phyloP scores from a whole-genome alignment of 2,888 invertebrate species.

The Dioctria rufipes region DNA sequence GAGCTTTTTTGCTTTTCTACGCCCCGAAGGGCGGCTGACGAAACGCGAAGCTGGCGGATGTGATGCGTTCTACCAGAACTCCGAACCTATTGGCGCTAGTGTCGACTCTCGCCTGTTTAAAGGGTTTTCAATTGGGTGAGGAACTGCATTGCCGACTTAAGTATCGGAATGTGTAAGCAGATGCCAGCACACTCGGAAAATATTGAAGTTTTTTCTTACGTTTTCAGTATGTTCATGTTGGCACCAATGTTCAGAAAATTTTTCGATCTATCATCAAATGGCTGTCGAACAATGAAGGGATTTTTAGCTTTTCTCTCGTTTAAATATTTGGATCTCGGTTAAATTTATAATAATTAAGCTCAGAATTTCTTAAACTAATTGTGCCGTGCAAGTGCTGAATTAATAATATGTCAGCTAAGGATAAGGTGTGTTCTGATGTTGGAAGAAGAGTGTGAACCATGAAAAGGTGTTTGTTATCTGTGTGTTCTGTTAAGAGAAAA shows the following conservation, averaged over 20 bases:
- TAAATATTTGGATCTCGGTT: slow-evolving; percentile 13
- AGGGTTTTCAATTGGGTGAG: no score
- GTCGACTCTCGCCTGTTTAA: background rate
- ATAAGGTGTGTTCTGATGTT: background rate
- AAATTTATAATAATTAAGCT: background rate
- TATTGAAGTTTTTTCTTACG: background rate
- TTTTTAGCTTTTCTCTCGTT: slow-evolving; percentile 22
- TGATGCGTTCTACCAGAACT: no score
- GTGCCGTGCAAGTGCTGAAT: background rate
- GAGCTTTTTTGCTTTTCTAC: background rate
- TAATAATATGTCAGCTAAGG: background rate
- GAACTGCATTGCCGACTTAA: slow-evolving; percentile 24
- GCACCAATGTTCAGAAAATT: background rate
- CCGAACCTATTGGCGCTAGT: no score
- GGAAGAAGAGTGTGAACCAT: background rate
- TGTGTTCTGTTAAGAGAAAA: slow-evolving; percentile 2
- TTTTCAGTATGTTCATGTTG: background rate
- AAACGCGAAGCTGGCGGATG: no score
- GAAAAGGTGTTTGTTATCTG: slow-evolving; percentile 25
- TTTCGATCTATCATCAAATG: slow-evolving; percentile 30
- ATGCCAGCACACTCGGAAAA: slow-evolving; percentile 28
- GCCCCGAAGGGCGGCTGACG: no score
- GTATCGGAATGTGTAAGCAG: slow-evolving; percentile 17
- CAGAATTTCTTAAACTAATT: background rate
- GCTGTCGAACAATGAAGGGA: slow-evolving; percentile 35